Conservation (phyloP, 2,888 invertebrate genomes). For the Craniophora ligustri region DNA sequence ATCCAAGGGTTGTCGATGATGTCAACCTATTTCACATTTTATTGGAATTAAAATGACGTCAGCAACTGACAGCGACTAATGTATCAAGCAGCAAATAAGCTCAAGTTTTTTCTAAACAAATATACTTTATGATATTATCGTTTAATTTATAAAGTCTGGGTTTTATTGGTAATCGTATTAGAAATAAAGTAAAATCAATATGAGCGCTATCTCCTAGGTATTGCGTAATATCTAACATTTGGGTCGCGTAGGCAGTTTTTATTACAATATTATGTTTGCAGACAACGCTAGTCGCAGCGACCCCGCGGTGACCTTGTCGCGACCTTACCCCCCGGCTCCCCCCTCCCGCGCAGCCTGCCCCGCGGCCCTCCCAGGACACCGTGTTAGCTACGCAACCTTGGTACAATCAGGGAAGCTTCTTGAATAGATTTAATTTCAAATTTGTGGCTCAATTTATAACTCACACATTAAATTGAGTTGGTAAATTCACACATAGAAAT, state of each 20-base stretch:
- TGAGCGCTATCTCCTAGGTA: slow-evolving; percentile 40
- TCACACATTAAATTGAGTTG: slow-evolving; percentile 26
- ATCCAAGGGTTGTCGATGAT: too few relatives aligned
- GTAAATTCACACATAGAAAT: slow-evolving; percentile 16
- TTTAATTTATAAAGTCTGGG: too few relatives aligned
- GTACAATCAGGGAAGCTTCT: slow-evolving; percentile 71
- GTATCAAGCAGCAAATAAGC: too few relatives aligned
- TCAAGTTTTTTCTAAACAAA: too few relatives aligned
- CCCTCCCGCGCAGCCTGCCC: slow-evolving; percentile 50
- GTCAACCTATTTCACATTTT: too few relatives aligned
- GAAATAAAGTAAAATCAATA: slow-evolving; percentile 47
- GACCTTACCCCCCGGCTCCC: slow-evolving; percentile 68
- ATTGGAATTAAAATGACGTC: too few relatives aligned
- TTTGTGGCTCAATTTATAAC: slow-evolving; percentile 52
- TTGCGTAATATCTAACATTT: slow-evolving; percentile 55
- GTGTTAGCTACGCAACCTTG: slow-evolving; percentile 73
- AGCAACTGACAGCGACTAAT: too few relatives aligned
- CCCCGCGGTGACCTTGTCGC: slow-evolving; percentile 74
- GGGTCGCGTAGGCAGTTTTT: slow-evolving; percentile 60
- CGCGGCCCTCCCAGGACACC: slow-evolving; percentile 69
- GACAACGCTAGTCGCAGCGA: slow-evolving; percentile 66
- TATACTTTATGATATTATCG: too few relatives aligned
- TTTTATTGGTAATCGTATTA: too few relatives aligned
- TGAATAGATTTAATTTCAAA: slow-evolving; percentile 66
- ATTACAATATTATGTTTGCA: slow-evolving; percentile 66